A percentile compares a stretch with the other conserved stretches of the same genome.
Evolutionary conservation across 2,113 vertebrate species (phyloP).

Genomic region (Andinoacara biseriatus): DNA sequence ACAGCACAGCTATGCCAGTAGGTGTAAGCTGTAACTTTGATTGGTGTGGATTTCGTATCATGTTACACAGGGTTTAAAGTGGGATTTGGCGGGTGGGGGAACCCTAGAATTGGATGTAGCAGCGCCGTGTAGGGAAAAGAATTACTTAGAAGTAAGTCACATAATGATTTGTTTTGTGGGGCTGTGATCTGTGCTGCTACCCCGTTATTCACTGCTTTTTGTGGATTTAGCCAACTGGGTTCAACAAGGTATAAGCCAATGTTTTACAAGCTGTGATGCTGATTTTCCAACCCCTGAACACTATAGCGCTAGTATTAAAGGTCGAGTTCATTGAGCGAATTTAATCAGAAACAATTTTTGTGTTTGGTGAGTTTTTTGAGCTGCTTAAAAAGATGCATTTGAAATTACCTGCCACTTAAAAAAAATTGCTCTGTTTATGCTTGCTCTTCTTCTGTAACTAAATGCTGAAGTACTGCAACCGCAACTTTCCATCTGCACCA

Average conservation of each 20-base stretch:
- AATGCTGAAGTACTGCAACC: background rate
- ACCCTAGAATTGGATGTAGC: too few species aligned
- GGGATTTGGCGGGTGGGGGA: background rate
- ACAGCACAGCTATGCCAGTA: background rate
- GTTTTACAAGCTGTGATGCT: background rate
- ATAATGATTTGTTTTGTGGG: background rate
- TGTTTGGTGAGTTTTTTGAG: background rate
- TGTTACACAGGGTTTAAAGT: background rate
- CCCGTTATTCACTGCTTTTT: background rate
- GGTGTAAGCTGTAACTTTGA: background rate
- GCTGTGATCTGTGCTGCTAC: slow-evolving; percentile 1
- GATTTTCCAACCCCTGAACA: background rate
- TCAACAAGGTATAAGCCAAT: background rate
- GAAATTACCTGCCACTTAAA: background rate
- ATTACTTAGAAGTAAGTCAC: background rate
- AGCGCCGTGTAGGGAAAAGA: background rate
- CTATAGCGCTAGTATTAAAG: background rate
- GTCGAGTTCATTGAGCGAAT: background rate
- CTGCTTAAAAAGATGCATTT: background rate
- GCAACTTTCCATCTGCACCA: background rate
- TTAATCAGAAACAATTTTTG: background rate
- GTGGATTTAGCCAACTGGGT: background rate
- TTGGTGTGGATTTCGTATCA: background rate
- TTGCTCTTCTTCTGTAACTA: background rate
- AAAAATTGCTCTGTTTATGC: background rate